phyloP scores from a whole-genome alignment of 2,797 vertebrate genomes.

The Acropternis orthonyx region DNA sequence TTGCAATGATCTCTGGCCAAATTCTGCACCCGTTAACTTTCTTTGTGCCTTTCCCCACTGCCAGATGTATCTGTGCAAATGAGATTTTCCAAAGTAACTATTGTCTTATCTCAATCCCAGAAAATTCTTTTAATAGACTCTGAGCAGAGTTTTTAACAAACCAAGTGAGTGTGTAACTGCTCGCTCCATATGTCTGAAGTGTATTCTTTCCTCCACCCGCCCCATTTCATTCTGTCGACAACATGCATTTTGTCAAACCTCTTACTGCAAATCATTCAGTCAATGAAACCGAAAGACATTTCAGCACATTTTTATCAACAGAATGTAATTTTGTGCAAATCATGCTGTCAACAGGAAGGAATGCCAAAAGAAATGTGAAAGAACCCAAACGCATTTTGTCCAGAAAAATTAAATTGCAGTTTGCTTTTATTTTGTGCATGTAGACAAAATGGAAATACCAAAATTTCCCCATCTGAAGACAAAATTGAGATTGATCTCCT shows the following conservation, averaged over 20 bases:
- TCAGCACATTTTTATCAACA: constrained; percentile 62
- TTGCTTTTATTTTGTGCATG: neutral
- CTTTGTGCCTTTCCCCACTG: neutral
- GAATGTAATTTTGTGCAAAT: constrained; percentile 56
- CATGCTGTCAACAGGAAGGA: constrained; percentile 34
- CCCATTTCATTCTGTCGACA: constrained; percentile 45
- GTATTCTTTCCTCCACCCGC: neutral
- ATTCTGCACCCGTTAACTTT: constrained; percentile 46
- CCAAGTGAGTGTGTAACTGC: neutral
- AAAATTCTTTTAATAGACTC: neutral
- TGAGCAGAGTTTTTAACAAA: neutral
- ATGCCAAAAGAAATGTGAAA: constrained; percentile 31
- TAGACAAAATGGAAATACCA: neutral
- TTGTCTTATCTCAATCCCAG: constrained; percentile 22
- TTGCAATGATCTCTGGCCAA: constrained; percentile 43
- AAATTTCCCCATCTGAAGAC: neutral
- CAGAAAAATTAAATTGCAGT: neutral
- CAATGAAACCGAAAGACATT: constrained; percentile 39
- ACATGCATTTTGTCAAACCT: constrained; percentile 53
- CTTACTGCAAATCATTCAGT: constrained; percentile 48
- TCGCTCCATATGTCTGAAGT: neutral
- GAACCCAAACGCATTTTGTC: constrained; percentile 38
- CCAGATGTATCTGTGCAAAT: constrained; percentile 29
- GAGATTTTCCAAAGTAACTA: constrained; percentile 27
- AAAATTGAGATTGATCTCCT: constrained; percentile 8